A percentile compares a stretch with the other conserved stretches of the same genome.
phyloP scores from a whole-genome alignment of 2,888 invertebrate species.

The Mermis nigrescens region DNA sequence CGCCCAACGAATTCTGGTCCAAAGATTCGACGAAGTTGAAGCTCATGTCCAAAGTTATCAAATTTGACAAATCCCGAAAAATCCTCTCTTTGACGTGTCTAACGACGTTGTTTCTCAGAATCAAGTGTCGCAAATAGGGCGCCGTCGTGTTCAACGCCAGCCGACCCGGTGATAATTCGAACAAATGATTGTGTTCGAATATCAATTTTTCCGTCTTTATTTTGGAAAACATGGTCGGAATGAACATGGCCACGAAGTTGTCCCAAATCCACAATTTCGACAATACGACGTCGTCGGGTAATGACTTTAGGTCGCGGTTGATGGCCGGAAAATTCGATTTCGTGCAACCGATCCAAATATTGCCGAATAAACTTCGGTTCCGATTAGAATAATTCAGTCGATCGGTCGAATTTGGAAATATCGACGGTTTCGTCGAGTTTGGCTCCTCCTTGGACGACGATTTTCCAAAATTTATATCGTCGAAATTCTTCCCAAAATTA shows the following conservation, averaged over 20 bases:
- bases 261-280: constrained; percentile 15
- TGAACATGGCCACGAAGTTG: constrained; percentile 7
- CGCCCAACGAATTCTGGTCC: neutral
- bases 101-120: constrained; percentile 23
- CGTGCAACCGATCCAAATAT: constrained; percentile 13
- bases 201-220: constrained; percentile 11
- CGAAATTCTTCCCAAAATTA: no score
- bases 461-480: no score
- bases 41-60: constrained; percentile 22
- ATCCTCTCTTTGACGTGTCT: constrained; percentile 18
- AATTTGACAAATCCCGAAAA: constrained; percentile 17
- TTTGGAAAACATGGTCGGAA: constrained; percentile 6
- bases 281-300: constrained; percentile 6
- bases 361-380: neutral
- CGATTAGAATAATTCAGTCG: neutral
- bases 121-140: constrained; percentile 15
- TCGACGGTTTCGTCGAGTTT: no score
- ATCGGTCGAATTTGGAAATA: no score
- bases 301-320: constrained; percentile 1
- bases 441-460: no score
- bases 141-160: constrained; percentile 16
- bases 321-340: constrained; percentile 7
- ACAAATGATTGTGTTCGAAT: constrained; percentile 5
- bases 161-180: constrained; percentile 15
- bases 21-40: neutral